Percentiles rank a stretch among this genome's conserved stretches.
Evolutionary conservation across 2,888 invertebrate species (phyloP).

Genomic region (Pogonocherus hispidulus): DNA sequence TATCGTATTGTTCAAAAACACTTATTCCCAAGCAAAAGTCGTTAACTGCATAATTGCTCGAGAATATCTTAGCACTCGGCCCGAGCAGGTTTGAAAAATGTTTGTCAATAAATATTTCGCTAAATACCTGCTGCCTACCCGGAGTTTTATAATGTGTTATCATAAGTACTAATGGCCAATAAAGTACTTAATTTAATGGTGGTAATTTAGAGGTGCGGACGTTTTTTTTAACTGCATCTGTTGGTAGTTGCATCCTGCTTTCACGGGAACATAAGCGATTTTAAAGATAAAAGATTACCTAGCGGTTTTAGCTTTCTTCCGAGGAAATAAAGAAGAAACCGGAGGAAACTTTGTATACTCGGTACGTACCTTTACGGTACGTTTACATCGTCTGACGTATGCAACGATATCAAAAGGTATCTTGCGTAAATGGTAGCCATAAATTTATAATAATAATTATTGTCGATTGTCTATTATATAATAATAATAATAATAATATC

Average conservation of each 20-base stretch:
- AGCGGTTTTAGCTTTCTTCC: not conserved
- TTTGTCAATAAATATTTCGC: conserved; percentile 19
- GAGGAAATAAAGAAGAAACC: not conserved
- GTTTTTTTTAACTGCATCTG: conserved; percentile 1
- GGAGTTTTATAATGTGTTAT: conserved; percentile 27
- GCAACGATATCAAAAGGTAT: too few species aligned
- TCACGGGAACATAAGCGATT: not conserved
- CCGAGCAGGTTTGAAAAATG: conserved; percentile 12
- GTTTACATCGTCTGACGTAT: too few species aligned
- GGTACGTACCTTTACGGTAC: too few species aligned
- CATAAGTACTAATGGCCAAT: conserved; percentile 24
- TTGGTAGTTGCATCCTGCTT: too few species aligned
- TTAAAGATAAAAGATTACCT: not conserved
- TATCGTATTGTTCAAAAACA: conserved; percentile 16
- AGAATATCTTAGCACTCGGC: conserved; percentile 18
- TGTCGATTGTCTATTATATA: too few species aligned
- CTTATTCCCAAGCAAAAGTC: conserved; percentile 7
- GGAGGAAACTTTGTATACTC: not conserved
- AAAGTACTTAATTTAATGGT: conserved; percentile 29
- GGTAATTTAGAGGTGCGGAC: conserved; percentile 20
- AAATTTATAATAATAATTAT: too few species aligned
- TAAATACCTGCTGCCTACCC: conserved; percentile 22
- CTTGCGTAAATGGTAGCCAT: too few species aligned
- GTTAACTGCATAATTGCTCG: conserved; percentile 17
- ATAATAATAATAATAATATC: too few species aligned